phyloP scores from a whole-genome alignment of 1,140 invertebrate species.

The Spodoptera litura region DNA sequence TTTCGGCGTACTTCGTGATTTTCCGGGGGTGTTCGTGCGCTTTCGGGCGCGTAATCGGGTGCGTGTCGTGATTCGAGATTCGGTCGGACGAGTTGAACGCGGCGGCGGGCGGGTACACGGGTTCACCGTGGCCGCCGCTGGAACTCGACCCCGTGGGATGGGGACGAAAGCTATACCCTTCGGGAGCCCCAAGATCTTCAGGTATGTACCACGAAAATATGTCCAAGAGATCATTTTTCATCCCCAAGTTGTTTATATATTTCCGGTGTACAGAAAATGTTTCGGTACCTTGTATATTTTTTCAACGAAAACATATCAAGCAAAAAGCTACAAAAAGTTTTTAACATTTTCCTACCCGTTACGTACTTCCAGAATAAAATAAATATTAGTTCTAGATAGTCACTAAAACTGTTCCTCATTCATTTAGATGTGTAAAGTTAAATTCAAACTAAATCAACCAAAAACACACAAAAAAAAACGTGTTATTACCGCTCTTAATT shows the following conservation, averaged over 20 bases:
- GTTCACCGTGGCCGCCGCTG: slow-evolving; percentile 90
- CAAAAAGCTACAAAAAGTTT: too few relatives aligned
- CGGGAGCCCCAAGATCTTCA: slow-evolving; percentile 87
- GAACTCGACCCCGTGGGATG: slow-evolving; percentile 90
- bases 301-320: too few relatives aligned
- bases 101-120: slow-evolving; percentile 90
- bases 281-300: too few relatives aligned
- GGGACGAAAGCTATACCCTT: slow-evolving; percentile 91
- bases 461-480: not conserved
- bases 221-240: not conserved
- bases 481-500: not conserved
- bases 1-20: slow-evolving; percentile 63
- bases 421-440: too few relatives aligned
- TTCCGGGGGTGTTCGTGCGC: slow-evolving; percentile 76
- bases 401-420: too few relatives aligned
- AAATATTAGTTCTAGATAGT: too few relatives aligned
- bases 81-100: slow-evolving; percentile 90
- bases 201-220: slow-evolving; percentile 62
- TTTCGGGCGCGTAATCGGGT: slow-evolving; percentile 70
- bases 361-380: too few relatives aligned
- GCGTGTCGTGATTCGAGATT: slow-evolving; percentile 87
- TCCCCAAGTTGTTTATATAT: not conserved
- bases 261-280: too few relatives aligned
- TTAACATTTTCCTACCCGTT: too few relatives aligned
- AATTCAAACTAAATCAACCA: not conserved